phyloP scores from a whole-genome alignment of 1,140 invertebrate genomes.

The Magallana angulata region DNA sequence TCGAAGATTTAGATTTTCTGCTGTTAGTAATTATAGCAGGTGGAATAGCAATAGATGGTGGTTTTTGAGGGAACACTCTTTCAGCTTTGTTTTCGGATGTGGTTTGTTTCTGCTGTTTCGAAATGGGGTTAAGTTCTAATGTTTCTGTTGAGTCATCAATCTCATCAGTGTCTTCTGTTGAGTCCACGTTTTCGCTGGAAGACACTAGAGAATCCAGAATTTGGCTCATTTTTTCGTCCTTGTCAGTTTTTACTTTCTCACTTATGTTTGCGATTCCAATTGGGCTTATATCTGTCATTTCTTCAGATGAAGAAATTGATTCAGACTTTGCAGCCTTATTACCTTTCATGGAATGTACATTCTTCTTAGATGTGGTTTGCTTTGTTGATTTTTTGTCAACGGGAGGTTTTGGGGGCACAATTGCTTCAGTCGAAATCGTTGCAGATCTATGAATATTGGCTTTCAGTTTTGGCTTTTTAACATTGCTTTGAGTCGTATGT shows the following conservation, averaged over 20 bases:
- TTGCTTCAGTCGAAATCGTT: background rate
- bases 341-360: too few species aligned
- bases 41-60: background rate
- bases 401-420: too few species aligned
- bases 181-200: background rate
- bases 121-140: background rate
- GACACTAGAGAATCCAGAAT: background rate
- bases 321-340: too few species aligned
- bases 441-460: background rate
- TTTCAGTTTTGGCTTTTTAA: background rate
- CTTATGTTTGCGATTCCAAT: background rate
- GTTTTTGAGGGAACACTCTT: background rate
- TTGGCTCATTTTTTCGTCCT: background rate
- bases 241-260: background rate
- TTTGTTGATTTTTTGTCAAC: too few species aligned
- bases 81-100: too few species aligned
- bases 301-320: background rate
- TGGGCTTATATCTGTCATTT: background rate
- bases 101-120: background rate
- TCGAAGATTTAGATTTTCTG: background rate
- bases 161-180: slow-evolving; percentile 18
- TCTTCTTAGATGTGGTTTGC: too few species aligned
- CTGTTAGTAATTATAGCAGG: background rate
- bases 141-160: background rate
- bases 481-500: background rate